Conservation (phyloP, 2,797 vertebrate species). For the Spinibarbus caldwelli region DNA sequence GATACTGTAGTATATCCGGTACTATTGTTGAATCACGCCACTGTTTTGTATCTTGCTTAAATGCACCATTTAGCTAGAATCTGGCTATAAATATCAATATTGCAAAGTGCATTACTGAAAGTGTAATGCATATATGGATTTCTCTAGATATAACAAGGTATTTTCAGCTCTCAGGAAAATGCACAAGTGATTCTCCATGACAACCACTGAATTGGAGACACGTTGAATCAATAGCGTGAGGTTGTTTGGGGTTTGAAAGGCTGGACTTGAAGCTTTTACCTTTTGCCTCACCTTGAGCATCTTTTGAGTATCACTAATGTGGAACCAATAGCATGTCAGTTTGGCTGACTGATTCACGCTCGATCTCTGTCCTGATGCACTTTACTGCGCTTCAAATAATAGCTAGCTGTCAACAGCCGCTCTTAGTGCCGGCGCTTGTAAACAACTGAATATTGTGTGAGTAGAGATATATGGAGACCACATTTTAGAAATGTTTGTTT, state of each 20-base stretch:
- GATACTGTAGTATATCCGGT: neutral
- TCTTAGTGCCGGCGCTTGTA: neutral
- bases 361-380: neutral
- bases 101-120: neutral
- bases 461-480: neutral
- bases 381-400: conserved; percentile 38
- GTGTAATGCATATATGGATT: conserved; percentile 17
- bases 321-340: conserved; percentile 24
- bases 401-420: conserved; percentile 9
- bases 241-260: neutral
- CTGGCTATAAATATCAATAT: conserved; percentile 10
- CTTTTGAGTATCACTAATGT: conserved; percentile 17
- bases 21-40: neutral
- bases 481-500: conserved; percentile 24
- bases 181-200: conserved; percentile 47
- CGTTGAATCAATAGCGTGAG: conserved; percentile 46
- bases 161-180: conserved; percentile 29
- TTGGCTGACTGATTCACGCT: neutral
- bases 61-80: neutral
- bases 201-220: conserved; percentile 40
- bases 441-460: conserved; percentile 4
- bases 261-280: conserved; percentile 29
- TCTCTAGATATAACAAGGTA: conserved; percentile 9
- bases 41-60: neutral
- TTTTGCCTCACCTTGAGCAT: conserved; percentile 28